phyloP scores from a whole-genome alignment of 2,888 invertebrate genomes.

The Eretmocerus hayati region DNA sequence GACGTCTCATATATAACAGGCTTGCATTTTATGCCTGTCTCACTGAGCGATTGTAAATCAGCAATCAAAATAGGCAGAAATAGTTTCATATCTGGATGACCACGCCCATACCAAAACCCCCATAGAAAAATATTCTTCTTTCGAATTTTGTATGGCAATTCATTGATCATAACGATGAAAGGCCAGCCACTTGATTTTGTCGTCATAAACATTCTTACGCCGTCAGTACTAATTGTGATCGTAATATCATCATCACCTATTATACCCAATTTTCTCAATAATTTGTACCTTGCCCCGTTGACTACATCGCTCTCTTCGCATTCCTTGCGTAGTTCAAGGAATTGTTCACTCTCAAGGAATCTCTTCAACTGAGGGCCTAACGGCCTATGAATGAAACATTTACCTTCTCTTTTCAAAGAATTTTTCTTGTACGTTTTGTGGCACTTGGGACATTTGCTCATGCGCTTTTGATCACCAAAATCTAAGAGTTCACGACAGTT shows the following conservation, averaged over 20 bases:
- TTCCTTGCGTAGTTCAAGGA: constrained; percentile 8
- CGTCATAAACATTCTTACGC: constrained; percentile 14
- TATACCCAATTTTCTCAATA: neutral
- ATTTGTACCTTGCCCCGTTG: constrained; percentile 4
- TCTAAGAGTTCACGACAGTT: constrained; percentile 3
- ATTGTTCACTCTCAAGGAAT: constrained; percentile 6
- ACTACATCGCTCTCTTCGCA: neutral
- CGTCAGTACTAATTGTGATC: constrained; percentile 21
- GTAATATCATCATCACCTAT: constrained; percentile 18
- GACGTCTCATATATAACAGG: neutral
- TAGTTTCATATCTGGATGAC: constrained; percentile 7
- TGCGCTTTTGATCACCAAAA: neutral
- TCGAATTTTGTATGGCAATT: constrained; percentile 17
- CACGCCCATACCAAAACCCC: constrained; percentile 14
- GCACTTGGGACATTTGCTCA: constrained; percentile 1
- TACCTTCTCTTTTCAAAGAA: constrained; percentile 1
- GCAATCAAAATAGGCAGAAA: constrained; percentile 12
- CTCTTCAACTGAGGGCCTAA: constrained; percentile 5
- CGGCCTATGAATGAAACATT: constrained; percentile 6
- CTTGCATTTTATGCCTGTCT: constrained; percentile 4
- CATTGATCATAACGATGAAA: constrained; percentile 20
- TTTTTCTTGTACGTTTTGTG: neutral
- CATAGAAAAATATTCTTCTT: constrained; percentile 18
- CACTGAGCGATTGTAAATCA: constrained; percentile 11
- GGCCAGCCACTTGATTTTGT: constrained; percentile 20